phyloP scores from a whole-genome alignment of 1,140 invertebrate genomes.

The Pseudomyrmex cubaensis region DNA sequence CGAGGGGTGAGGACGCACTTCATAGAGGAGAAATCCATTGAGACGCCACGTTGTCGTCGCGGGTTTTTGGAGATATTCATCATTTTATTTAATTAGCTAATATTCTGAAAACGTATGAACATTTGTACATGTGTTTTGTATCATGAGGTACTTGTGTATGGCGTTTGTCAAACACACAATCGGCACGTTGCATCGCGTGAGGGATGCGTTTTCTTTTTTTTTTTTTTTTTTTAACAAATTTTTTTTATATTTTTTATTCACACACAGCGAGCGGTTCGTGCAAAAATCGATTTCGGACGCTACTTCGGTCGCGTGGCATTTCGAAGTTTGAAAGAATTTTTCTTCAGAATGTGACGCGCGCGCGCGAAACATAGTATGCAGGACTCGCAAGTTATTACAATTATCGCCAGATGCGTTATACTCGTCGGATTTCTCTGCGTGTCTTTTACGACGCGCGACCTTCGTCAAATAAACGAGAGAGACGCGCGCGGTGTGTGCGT shows the following conservation, averaged over 20 bases:
- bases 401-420: conserved; percentile 12
- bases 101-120: conserved; percentile 84
- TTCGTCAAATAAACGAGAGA: not conserved
- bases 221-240: conserved; percentile 26
- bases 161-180: conserved; percentile 82
- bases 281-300: not conserved
- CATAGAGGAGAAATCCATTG: not conserved
- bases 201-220: conserved; percentile 25
- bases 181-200: conserved; percentile 61
- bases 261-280: conserved; percentile 10
- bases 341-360: conserved; percentile 6
- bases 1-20: not conserved
- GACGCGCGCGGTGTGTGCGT: not conserved
- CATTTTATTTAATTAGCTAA: conserved; percentile 82
- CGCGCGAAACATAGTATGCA: not conserved
- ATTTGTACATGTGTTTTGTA: conserved; percentile 85
- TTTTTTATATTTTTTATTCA: conserved; percentile 54
- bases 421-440: too few relatives aligned
- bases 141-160: conserved; percentile 85
- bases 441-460: not conserved
- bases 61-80: conserved; percentile 74
- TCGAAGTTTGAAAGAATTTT: too few relatives aligned
- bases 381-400: not conserved
- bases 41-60: not conserved
- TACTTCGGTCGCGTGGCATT: conserved; percentile 16